These are phyloP conservation scores for Perca flavescens DNA, from an alignment of 2,113 vertebrate species.

Conservation along the genomic window DNA sequence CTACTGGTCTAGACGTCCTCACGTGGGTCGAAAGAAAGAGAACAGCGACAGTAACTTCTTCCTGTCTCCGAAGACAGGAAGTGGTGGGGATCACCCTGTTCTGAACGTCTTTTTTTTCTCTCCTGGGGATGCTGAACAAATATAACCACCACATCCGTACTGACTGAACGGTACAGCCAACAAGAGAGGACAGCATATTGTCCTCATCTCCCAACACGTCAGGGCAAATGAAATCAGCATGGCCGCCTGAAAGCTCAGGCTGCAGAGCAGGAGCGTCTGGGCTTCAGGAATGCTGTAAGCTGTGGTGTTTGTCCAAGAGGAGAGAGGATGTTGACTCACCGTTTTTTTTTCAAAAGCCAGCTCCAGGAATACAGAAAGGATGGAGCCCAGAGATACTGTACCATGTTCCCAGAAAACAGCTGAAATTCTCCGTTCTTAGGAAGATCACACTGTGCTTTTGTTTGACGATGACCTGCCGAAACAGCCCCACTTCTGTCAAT, in stretches of 20 bases:
- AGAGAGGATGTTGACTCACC: constrained; percentile 82
- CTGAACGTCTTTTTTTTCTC: constrained; percentile 24
- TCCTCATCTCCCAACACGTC: constrained; percentile 24
- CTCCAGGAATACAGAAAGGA: constrained; percentile 69
- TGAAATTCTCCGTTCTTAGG: constrained; percentile 1
- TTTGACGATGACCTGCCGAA: background rate
- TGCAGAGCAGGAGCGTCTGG: constrained; percentile 38
- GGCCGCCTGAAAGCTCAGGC: constrained; percentile 8
- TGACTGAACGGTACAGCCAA: constrained; percentile 1
- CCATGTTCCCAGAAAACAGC: constrained; percentile 41
- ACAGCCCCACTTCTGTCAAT: background rate
- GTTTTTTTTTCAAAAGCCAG: constrained; percentile 52
- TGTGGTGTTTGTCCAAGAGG: constrained; percentile 51
- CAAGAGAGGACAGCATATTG: background rate
- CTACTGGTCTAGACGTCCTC: background rate
- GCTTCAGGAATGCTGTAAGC: constrained; percentile 56
- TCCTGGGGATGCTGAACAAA: constrained; percentile 41
- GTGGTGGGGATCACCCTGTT: constrained; percentile 61
- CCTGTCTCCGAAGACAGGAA: constrained; percentile 74
- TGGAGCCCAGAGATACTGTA: constrained; percentile 67
- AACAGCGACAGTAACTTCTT: constrained; percentile 46
- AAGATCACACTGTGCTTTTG: constrained; percentile 1
- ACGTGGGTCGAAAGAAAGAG: background rate
- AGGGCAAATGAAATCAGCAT: constrained; percentile 40
- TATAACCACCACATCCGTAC: constrained; percentile 32